Base-by-base conservation (phyloP, 1,140 invertebrate genomes). In the Zaprionus kolodkinae region DNA sequence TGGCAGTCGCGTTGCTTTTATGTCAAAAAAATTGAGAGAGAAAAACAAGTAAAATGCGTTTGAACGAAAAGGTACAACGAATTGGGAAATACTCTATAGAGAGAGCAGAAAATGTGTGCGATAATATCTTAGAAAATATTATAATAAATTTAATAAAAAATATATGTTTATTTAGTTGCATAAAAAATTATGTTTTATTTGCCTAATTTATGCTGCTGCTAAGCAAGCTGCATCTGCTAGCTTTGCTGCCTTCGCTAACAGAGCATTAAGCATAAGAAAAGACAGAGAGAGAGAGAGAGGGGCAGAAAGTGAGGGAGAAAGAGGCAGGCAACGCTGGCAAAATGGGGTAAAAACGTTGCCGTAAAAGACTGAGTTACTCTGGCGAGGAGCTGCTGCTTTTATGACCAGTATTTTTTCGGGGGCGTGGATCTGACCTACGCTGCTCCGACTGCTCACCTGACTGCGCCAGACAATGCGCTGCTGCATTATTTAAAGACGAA, bases 401-500 rank as follows among this genome's bases (percentile, higher is more conserved):
- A 74, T 74, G 66, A 36, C 66, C 59, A 63, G 72, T 68, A 70
- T 52, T 30, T 38, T 67, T 35, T 55, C 3, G 56, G 30, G 45
- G 64, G 64, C 30, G 72, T 55, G 36, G 48, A 38, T 21, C 33
- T 33, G n/a, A n/a, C 15, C 35, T n/a, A 30, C n/a, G 40, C 35
- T 55, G 10, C 36, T 57, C 11, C 33, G 48, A 43, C 57, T 48
- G 40, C 17, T 61, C 69, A 76, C 73, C 73, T 76, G 73, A 62
- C 62, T 61, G 48, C 50, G 35, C 36, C 74, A 81, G 75, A 89
- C 86, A 88, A 89, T 85, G 81, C 81, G 59, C 45, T 88, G 86
- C 85, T 88, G 86, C 81, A 85, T 90, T 89, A 90, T 88, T 88
- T 89, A 89, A 83, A 85, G 71, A 69, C 50, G 64, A 36, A 60